phyloP scores from a whole-genome alignment of 2,113 vertebrate species.

The Apteryx owenii region DNA sequence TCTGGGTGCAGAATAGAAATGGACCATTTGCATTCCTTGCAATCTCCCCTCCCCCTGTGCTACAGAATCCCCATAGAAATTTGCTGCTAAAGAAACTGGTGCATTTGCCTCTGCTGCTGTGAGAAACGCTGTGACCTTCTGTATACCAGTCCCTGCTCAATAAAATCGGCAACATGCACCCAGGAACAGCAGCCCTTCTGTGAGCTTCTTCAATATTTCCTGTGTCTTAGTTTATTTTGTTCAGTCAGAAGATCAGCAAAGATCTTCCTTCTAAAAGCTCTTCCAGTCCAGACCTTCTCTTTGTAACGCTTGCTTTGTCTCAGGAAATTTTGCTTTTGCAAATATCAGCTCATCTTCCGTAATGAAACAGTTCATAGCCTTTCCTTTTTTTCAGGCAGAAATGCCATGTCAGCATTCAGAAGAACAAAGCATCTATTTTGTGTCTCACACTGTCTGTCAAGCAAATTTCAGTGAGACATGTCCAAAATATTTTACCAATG shows the following conservation, averaged over 20 bases:
- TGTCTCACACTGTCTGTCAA: background rate
- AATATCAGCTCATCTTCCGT: background rate
- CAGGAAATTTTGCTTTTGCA: background rate
- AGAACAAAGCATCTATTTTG: background rate
- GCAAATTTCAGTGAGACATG: background rate
- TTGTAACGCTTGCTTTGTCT: background rate
- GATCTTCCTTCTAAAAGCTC: background rate
- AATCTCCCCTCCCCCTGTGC: background rate
- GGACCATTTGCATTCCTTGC: background rate
- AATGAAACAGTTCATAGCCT: conserved; percentile 1
- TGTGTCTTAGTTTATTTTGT: background rate
- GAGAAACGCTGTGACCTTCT: background rate
- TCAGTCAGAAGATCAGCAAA: background rate
- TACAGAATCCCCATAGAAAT: background rate
- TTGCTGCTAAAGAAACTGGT: background rate
- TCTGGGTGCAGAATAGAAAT: background rate
- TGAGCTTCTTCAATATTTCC: background rate
- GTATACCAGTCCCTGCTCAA: background rate
- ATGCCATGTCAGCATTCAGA: background rate
- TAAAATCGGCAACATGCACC: background rate
- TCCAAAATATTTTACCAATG: background rate
- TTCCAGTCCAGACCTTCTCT: background rate
- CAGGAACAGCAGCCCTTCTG: background rate
- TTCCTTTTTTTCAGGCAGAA: background rate
- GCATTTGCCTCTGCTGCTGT: background rate